Conservation (phyloP, 2,797 vertebrate genomes). For the Argyrosomus regius region DNA sequence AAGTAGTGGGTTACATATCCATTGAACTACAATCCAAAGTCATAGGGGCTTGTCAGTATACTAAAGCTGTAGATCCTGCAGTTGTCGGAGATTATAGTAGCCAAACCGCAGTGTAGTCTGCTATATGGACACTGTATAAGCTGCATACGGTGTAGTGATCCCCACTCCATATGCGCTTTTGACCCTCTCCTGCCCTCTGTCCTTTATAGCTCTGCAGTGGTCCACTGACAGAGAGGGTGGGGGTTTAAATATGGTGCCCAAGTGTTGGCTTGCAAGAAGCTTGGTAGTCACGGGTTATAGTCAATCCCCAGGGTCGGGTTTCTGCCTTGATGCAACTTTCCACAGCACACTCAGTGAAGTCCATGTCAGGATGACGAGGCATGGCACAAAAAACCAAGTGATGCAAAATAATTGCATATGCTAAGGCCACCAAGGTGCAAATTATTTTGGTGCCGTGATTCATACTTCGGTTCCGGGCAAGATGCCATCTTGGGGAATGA, state of each 20-base stretch:
- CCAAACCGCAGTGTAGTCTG: background rate
- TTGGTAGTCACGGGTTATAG: conserved; percentile 58
- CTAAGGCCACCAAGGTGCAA: background rate
- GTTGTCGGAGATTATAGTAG: conserved; percentile 23
- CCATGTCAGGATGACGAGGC: background rate
- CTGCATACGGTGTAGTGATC: conserved; percentile 44
- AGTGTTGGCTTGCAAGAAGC: conserved; percentile 60
- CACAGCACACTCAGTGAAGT: conserved; percentile 38
- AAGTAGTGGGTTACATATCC: background rate
- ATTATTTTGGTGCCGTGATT: conserved; percentile 2
- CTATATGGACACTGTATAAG: conserved; percentile 8
- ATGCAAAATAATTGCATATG: conserved; percentile 4
- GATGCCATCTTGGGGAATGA: background rate
- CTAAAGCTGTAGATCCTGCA: conserved; percentile 16
- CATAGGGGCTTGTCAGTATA: background rate
- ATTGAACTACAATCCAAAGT: conserved; percentile 1
- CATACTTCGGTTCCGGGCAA: background rate
- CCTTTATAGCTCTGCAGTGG: conserved; percentile 57
- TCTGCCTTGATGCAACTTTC: conserved; percentile 68
- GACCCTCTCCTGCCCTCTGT: conserved; percentile 63
- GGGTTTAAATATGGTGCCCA: conserved; percentile 53
- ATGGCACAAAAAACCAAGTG: background rate
- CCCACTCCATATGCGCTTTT: conserved; percentile 29
- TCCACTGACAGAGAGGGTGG: conserved; percentile 28
- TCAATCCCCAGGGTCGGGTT: conserved; percentile 69